Evolutionary conservation across 2,888 invertebrate species (phyloP).

Genomic region (Drosophila maculinotata): DNA sequence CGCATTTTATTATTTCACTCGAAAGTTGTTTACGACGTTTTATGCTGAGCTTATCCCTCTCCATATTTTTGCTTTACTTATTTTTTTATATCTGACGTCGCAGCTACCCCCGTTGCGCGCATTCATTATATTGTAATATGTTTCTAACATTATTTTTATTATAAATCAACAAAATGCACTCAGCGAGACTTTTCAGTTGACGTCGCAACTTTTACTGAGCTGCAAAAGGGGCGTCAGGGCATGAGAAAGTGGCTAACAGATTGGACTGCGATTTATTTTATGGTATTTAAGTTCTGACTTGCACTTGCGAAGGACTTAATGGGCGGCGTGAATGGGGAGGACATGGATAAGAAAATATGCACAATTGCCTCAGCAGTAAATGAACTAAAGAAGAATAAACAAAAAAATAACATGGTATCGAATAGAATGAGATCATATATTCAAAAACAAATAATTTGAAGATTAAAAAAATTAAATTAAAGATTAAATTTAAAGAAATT

Average conservation of each 20-base stretch:
- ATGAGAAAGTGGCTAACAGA: conserved; percentile 25
- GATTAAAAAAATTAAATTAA: too few species aligned
- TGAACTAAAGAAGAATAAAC: conserved; percentile 1
- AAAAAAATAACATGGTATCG: not conserved
- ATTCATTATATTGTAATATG: conserved; percentile 74
- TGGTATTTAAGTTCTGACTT: conserved; percentile 55
- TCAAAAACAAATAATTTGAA: too few species aligned
- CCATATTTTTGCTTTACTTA: conserved; percentile 3
- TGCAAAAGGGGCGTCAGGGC: conserved; percentile 9
- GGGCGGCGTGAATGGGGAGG: conserved; percentile 9
- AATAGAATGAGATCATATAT: too few species aligned
- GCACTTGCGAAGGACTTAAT: conserved; percentile 28
- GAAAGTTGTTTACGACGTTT: conserved; percentile 75
- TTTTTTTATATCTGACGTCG: conserved; percentile 42
- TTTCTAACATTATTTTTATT: conserved; percentile 77
- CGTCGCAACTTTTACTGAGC: conserved; percentile 53
- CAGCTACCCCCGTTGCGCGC: conserved; percentile 43
- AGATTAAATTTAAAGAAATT: too few species aligned
- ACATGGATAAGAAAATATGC: not conserved
- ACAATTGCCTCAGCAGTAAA: conserved; percentile 14
- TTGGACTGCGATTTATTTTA: conserved; percentile 51
- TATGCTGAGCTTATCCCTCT: conserved; percentile 26
- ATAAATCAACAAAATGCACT: conserved; percentile 76
- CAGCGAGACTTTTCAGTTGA: conserved; percentile 62
- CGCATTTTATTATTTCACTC: conserved; percentile 79